These are phyloP conservation scores for Colinus virginianus DNA, from an alignment of 2,113 vertebrate species.

Conservation along the genomic window DNA sequence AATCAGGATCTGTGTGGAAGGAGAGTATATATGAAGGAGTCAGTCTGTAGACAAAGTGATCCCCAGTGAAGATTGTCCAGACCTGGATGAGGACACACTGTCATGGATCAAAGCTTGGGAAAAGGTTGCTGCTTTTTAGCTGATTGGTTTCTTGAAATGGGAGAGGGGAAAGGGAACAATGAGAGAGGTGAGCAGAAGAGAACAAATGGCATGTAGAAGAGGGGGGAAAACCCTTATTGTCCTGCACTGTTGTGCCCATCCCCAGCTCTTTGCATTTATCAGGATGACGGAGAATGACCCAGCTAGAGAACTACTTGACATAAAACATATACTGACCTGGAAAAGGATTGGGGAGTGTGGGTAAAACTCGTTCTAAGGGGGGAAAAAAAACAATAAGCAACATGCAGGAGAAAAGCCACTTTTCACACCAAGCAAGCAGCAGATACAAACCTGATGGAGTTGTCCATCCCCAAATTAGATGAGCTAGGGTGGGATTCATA, in stretches of 20 bases:
- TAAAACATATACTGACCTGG: constrained; percentile 87
- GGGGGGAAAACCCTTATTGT: constrained; percentile 1
- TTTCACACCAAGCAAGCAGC: constrained; percentile 68
- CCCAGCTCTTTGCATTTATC: constrained; percentile 33
- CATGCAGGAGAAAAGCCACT: constrained; percentile 73
- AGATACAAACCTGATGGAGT: constrained; percentile 69
- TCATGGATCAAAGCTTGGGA: not conserved
- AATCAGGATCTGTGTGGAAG: not conserved
- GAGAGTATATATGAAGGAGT: not conserved
- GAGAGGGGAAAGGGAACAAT: not conserved
- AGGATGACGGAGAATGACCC: constrained; percentile 85
- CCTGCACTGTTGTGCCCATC: not conserved
- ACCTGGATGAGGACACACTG: not conserved
- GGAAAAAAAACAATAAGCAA: constrained; percentile 82
- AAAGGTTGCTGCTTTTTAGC: not conserved
- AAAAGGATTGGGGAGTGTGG: constrained; percentile 85
- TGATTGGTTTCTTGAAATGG: not conserved
- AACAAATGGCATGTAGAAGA: not conserved
- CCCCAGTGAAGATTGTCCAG: not conserved
- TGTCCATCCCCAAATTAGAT: constrained; percentile 40
- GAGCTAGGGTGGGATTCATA: constrained; percentile 26
- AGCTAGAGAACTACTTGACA: constrained; percentile 71
- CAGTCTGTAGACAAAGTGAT: not conserved
- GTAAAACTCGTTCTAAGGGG: constrained; percentile 85
- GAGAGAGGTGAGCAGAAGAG: not conserved